Conservation (phyloP, 2,888 invertebrate genomes). For the Dryococelus australis region DNA sequence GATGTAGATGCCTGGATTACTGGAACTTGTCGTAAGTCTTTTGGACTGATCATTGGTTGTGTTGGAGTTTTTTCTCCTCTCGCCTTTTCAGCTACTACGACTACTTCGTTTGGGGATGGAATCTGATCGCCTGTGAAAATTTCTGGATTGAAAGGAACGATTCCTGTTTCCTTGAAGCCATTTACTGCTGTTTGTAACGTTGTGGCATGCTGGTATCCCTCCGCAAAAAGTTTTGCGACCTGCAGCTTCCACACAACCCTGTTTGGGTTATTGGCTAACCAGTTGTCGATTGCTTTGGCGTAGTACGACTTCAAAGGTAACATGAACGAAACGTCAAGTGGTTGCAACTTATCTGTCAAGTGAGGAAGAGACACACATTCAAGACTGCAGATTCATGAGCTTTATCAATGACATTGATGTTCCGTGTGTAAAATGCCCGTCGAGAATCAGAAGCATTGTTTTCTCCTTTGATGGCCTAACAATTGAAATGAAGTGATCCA, state of each 20-base stretch:
- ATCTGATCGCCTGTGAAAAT: background rate
- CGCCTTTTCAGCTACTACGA: too few species aligned
- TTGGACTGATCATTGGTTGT: background rate
- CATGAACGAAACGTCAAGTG: too few species aligned
- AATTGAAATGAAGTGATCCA: too few species aligned
- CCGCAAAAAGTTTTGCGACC: background rate
- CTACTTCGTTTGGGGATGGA: too few species aligned
- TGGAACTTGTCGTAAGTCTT: background rate
- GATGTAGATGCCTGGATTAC: background rate
- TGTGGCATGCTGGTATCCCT: background rate
- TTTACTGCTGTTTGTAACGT: background rate
- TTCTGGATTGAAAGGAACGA: conserved; percentile 12
- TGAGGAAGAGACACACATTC: too few species aligned
- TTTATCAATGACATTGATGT: too few species aligned
- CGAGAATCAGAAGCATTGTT: too few species aligned
- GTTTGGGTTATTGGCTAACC: background rate
- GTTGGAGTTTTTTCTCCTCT: too few species aligned
- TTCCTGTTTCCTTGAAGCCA: conserved; percentile 5
- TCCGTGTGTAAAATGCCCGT: too few species aligned
- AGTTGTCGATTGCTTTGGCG: background rate
- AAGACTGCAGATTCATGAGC: too few species aligned
- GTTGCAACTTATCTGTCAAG: too few species aligned
- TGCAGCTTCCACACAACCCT: background rate
- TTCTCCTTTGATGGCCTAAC: too few species aligned
- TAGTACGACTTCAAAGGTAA: background rate